phyloP scores from a whole-genome alignment of 2,797 vertebrate species.

The Cyprinella venusta region DNA sequence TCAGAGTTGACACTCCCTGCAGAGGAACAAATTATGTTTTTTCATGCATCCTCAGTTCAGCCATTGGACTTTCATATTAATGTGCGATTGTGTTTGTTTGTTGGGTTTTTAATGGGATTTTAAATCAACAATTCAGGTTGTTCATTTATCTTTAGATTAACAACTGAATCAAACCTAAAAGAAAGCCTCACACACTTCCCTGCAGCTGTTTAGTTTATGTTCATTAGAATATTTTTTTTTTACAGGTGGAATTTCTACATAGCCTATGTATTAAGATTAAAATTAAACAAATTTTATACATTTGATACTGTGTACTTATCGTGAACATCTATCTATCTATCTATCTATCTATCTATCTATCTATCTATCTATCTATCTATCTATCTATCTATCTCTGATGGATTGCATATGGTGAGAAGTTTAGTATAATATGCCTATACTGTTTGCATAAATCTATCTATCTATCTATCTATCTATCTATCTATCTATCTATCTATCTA shows the following conservation, averaged over 20 bases:
- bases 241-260: not conserved
- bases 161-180: not conserved
- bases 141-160: not conserved
- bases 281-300: not conserved
- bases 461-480: too few relatives aligned
- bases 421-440: too few relatives aligned
- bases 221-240: too few relatives aligned
- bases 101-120: conserved; percentile 7
- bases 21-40: not conserved
- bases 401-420: too few relatives aligned
- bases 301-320: too few relatives aligned
- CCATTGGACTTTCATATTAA: not conserved
- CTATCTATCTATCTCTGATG: too few relatives aligned
- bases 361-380: too few relatives aligned
- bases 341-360: too few relatives aligned
- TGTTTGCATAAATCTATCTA: too few relatives aligned
- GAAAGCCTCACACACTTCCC: not conserved
- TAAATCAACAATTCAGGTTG: not conserved
- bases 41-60: not conserved
- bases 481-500: too few relatives aligned
- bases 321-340: too few relatives aligned
- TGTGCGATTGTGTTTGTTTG: conserved; percentile 7
- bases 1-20: conserved; percentile 11
- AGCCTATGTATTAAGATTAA: not conserved
- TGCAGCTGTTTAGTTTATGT: not conserved